phyloP scores from a whole-genome alignment of 2,113 vertebrate genomes.

The Ia io region DNA sequence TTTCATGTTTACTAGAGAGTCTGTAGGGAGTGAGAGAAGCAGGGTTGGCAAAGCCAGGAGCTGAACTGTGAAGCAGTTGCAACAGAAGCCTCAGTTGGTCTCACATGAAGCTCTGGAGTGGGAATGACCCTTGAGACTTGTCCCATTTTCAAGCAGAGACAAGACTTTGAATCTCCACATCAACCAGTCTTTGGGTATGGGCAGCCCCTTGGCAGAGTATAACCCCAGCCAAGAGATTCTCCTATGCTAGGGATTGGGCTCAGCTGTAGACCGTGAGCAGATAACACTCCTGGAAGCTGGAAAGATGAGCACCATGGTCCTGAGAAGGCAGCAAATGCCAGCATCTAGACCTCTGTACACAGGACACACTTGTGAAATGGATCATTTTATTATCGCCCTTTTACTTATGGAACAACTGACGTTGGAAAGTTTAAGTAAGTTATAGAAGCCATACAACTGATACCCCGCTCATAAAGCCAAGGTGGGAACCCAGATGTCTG shows the following conservation, averaged over 20 bases:
- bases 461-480: not conserved
- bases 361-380: not conserved
- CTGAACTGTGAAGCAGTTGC: rapidly evolving
- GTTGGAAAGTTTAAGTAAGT: not conserved
- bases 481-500: not conserved
- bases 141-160: not conserved
- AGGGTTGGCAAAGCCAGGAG: not conserved
- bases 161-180: not conserved
- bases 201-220: not conserved
- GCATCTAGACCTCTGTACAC: not conserved
- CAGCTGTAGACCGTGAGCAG: not conserved
- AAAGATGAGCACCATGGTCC: not conserved
- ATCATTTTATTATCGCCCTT: not conserved
- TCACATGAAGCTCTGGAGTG: not conserved
- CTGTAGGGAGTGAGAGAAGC: not conserved
- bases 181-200: not conserved
- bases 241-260: not conserved
- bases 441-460: not conserved
- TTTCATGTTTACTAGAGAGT: not conserved
- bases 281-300: not conserved
- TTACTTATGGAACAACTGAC: not conserved
- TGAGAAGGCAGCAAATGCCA: not conserved
- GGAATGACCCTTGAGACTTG: not conserved
- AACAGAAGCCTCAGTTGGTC: not conserved
- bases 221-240: not conserved